Evolutionary conservation across 2,888 invertebrate genomes (phyloP).

Genomic region (Agonopterix alstromeriana): DNA sequence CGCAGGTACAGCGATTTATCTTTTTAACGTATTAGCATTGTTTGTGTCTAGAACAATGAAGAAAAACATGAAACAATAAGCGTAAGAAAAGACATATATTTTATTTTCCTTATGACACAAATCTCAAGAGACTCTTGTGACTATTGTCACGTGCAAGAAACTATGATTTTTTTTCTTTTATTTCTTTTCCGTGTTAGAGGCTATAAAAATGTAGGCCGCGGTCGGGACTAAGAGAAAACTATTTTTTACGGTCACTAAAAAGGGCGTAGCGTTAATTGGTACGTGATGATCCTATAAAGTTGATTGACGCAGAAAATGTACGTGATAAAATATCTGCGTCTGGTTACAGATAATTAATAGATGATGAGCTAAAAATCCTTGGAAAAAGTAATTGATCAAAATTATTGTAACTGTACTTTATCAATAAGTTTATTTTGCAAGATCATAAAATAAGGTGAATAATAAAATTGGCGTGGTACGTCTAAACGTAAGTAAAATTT

Average conservation of each 20-base stretch:
- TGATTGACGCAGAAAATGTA: constrained; percentile 5
- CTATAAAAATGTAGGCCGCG: constrained; percentile 29
- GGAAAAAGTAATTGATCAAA: too few relatives aligned
- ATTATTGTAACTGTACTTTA: too few relatives aligned
- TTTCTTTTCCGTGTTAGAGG: constrained; percentile 21
- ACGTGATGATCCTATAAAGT: constrained; percentile 27
- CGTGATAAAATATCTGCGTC: constrained; percentile 5
- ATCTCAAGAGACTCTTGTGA: not conserved
- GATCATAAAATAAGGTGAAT: too few relatives aligned
- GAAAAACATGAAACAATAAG: not conserved
- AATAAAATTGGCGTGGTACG: not conserved
- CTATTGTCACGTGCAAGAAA: not conserved
- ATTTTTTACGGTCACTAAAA: constrained; percentile 37
- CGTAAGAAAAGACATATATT: not conserved
- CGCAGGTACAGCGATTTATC: too few relatives aligned
- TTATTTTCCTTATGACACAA: not conserved
- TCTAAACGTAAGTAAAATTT: not conserved
- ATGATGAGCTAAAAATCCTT: too few relatives aligned
- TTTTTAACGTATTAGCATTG: too few relatives aligned
- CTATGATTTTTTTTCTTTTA: constrained; percentile 7
- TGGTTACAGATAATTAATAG: not conserved
- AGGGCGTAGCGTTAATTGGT: constrained; percentile 32
- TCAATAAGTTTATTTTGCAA: too few relatives aligned
- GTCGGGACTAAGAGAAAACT: constrained; percentile 24
- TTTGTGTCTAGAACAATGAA: too few relatives aligned